These are phyloP conservation scores for Girardinus metallicus DNA, from an alignment of 2,797 vertebrate species.

Conservation along the genomic window DNA sequence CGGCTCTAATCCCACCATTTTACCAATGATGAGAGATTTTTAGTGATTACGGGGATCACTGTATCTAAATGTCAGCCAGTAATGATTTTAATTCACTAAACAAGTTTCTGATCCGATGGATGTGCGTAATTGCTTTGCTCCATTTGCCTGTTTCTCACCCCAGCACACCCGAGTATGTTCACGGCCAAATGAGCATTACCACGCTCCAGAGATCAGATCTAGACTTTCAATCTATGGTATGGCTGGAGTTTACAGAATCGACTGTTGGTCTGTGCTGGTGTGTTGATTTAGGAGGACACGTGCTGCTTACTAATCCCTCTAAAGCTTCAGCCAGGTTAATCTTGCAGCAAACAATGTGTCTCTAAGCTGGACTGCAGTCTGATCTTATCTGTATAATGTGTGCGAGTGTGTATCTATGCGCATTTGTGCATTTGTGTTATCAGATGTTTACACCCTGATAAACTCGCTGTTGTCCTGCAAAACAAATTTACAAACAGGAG, in stretches of 20 bases:
- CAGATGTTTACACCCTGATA: conserved; percentile 22
- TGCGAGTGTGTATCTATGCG: conserved; percentile 17
- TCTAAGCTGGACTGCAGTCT: conserved; percentile 44
- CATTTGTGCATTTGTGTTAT: conserved; percentile 17
- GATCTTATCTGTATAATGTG: conserved; percentile 53
- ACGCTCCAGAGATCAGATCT: conserved; percentile 19
- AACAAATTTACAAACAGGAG: conserved; percentile 56
- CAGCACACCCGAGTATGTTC: conserved; percentile 14
- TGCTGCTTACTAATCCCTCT: conserved; percentile 43
- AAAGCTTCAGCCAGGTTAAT: conserved; percentile 62
- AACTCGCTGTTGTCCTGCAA: conserved; percentile 37
- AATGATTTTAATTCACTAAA: conserved; percentile 71
- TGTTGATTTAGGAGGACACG: conserved; percentile 25
- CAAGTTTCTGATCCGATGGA: conserved; percentile 74
- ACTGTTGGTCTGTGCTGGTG: conserved; percentile 24
- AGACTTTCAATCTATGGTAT: background rate
- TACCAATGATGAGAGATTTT: conserved; percentile 17
- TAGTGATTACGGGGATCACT: conserved; percentile 49
- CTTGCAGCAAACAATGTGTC: conserved; percentile 58
- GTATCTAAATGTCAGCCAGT: conserved; percentile 61
- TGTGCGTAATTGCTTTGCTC: conserved; percentile 69
- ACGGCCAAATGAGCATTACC: conserved; percentile 34
- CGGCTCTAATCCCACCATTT: conserved; percentile 35
- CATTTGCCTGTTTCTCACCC: conserved; percentile 55
- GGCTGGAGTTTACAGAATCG: conserved; percentile 16